Evolutionary conservation across 2,113 vertebrate species (phyloP).

Genomic region (Tupaia chinensis): DNA sequence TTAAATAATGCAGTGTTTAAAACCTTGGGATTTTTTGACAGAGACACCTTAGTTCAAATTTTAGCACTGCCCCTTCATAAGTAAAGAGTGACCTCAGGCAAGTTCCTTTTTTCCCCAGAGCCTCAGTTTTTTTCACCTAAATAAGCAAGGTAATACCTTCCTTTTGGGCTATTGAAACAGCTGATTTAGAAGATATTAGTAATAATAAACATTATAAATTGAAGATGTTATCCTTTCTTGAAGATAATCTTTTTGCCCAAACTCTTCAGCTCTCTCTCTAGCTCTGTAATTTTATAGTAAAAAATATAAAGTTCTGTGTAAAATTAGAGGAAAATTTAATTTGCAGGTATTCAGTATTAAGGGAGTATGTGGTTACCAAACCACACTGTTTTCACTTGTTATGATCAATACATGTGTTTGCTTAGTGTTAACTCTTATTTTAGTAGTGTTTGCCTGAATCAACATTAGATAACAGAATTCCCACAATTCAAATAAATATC

Average conservation of each 20-base stretch:
- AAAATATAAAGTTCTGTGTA: neutral
- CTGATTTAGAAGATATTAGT: neutral
- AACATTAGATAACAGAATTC: slow-evolving; percentile 58
- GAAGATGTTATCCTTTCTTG: slow-evolving; percentile 40
- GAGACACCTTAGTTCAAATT: neutral
- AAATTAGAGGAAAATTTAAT: neutral
- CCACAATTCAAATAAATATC: slow-evolving; percentile 40
- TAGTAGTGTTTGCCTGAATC: neutral
- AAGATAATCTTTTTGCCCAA: neutral
- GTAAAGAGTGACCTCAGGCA: slow-evolving; percentile 34
- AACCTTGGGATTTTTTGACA: slow-evolving; percentile 28
- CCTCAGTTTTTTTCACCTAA: neutral
- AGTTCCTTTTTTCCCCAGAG: slow-evolving; percentile 39
- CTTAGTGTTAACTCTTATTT: slow-evolving; percentile 37
- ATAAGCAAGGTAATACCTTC: slow-evolving; percentile 33
- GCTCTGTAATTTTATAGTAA: neutral
- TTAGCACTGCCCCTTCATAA: slow-evolving; percentile 27
- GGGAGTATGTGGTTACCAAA: neutral
- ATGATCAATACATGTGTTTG: slow-evolving; percentile 3
- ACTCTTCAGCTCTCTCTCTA: neutral
- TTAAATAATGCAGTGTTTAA: slow-evolving; percentile 51
- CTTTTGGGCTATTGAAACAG: neutral
- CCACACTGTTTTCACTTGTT: slow-evolving; percentile 44
- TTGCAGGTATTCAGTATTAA: neutral
- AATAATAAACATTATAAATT: slow-evolving; percentile 23